These are phyloP conservation scores for Syngnathoides biaculeatus DNA, from an alignment of 2,113 vertebrate genomes.

Conservation along the genomic window DNA sequence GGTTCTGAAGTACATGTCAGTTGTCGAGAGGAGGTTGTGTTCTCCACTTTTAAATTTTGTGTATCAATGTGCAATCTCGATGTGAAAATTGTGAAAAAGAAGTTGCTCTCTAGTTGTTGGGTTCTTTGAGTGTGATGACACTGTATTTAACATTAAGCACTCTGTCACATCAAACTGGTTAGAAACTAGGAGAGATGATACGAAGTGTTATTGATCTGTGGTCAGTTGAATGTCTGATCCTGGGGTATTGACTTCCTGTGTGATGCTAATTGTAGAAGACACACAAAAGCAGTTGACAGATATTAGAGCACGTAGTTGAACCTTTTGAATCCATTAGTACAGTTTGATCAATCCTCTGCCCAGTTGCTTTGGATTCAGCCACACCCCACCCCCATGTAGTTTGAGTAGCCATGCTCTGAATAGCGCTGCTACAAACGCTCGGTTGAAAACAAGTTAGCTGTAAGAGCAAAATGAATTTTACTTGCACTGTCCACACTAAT, in stretches of 20 bases:
- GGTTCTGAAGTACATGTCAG: constrained; percentile 46
- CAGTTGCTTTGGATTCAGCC: background rate
- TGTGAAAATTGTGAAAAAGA: constrained; percentile 4
- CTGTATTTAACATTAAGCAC: constrained; percentile 36
- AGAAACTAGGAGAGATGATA: constrained; percentile 22
- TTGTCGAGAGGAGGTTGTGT: constrained; percentile 45
- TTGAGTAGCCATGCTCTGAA: background rate
- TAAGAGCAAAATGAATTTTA: background rate
- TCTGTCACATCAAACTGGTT: constrained; percentile 53
- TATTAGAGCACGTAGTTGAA: constrained; percentile 40
- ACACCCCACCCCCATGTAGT: constrained; percentile 6
- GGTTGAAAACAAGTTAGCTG: background rate
- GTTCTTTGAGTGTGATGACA: constrained; percentile 8
- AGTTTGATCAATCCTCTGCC: constrained; percentile 44
- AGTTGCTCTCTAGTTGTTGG: constrained; percentile 28
- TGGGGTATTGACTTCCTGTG: constrained; percentile 39
- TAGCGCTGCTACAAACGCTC: background rate
- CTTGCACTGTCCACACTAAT: background rate
- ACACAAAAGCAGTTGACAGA: constrained; percentile 48
- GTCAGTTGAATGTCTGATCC: constrained; percentile 46
- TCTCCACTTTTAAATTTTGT: constrained; percentile 27
- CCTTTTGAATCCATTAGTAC: constrained; percentile 59
- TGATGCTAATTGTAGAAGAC: constrained; percentile 47
- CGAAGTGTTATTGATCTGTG: constrained; percentile 64
- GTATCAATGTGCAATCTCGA: constrained; percentile 32